These are phyloP conservation scores for Bombus huntii DNA, from an alignment of 1,140 invertebrate genomes.

Conservation along the genomic window DNA sequence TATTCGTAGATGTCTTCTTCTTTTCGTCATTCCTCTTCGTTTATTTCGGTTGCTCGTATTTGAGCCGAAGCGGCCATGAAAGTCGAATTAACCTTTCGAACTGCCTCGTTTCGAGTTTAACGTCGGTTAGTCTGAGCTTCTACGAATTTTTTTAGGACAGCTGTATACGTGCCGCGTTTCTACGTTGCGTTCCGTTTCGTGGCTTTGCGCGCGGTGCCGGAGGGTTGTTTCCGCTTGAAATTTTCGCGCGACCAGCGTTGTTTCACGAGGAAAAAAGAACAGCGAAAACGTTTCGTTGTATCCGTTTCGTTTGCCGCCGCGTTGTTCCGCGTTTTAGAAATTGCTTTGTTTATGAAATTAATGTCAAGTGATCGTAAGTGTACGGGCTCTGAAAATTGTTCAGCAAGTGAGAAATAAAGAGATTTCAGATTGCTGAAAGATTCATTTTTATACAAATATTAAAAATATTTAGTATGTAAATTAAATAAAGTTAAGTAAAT, in stretches of 20 bases:
- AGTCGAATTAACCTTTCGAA: constrained; percentile 37
- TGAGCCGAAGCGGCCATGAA: not conserved
- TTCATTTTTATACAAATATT: too few relatives aligned
- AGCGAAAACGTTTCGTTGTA: constrained; percentile 7
- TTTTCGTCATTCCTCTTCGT: not conserved
- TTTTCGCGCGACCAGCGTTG: not conserved
- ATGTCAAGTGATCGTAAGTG: not conserved
- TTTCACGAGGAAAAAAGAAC: not conserved
- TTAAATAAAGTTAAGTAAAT: not conserved
- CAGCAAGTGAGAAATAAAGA: too few relatives aligned
- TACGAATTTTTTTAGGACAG: not conserved
- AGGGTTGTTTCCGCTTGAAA: constrained; percentile 11
- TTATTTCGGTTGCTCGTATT: constrained; percentile 9
- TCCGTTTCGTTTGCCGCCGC: not conserved
- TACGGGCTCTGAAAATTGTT: not conserved
- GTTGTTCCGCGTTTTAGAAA: not conserved
- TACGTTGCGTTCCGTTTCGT: constrained; percentile 11
- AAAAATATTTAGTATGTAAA: not conserved
- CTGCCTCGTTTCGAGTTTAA: constrained; percentile 15
- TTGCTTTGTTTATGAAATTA: not conserved
- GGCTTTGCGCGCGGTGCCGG: not conserved
- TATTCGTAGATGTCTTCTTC: too few relatives aligned
- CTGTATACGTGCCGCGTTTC: not conserved
- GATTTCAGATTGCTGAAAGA: not conserved
- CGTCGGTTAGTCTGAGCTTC: not conserved